Base-by-base conservation (phyloP, 2,888 invertebrate species). In the Hoplodrina ambigua region DNA sequence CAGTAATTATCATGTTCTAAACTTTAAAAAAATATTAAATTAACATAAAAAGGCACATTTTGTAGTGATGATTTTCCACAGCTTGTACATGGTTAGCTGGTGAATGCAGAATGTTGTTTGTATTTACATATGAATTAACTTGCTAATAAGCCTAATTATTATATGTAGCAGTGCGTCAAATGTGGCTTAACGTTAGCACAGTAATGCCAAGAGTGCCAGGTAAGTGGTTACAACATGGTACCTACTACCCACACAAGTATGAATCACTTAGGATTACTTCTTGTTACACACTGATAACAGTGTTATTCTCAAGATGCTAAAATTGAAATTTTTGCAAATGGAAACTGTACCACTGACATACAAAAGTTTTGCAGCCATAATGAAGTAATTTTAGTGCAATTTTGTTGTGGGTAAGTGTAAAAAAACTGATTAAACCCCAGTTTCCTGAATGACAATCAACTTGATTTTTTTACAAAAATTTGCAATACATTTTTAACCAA, bases 41-140 rank as follows among this genome's bases (percentile, higher is more conserved):
- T 63, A 78, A 79, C 66, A 63, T 72, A 76, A 69, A 80, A 80
- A 92, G 87, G 84, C 86, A 95, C 94, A 91, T 93, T 93, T 93
- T 76, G 82, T 87, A 73, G 87, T 86, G 79, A 93, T 81, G 86
- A 91, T 91, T 88, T 90, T 92, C 94, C 94, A 94, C 87, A 93
- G 88, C 79, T 92, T 93, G 86, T 89, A 89, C 95, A 95, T 95
- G 81, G 71, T 78, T 85, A 78, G 81, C 76, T 80, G 70, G 71
- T 78, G 81, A 85, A 77, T 81, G 81, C 82, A 72, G 69, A 74
- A 67, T 76, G 75, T 81, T 81, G 78, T 86, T 85, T 69, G 84
- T 87, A 88, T 91, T 90, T 87, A 86, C 89, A 89, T 88, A 88
- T 87, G 88, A 91, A 91, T 87, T 87, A 87, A 85, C 84, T 81